Evolutionary conservation across 2,113 vertebrate species (phyloP).

Genomic region (Tamias sibiricus): DNA sequence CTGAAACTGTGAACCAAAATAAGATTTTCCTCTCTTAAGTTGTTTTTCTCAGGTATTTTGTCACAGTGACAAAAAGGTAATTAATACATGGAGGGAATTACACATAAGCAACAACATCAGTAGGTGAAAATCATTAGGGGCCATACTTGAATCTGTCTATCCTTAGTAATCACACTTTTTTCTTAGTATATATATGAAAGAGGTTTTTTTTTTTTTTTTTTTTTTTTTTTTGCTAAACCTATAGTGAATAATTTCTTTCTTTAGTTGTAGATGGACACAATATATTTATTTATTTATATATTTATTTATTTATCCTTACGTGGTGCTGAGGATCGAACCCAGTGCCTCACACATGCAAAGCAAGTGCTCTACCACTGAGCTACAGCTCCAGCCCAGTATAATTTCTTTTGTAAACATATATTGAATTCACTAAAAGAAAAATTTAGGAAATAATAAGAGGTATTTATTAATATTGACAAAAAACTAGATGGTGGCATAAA

Average conservation of each 20-base stretch:
- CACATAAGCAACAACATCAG: not conserved
- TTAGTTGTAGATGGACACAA: too few relatives aligned
- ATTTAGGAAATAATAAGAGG: not conserved
- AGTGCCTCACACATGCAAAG: too few relatives aligned
- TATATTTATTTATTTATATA: too few relatives aligned
- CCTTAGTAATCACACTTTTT: not conserved
- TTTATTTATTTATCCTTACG: too few relatives aligned
- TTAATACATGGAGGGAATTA: not conserved
- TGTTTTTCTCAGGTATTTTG: not conserved
- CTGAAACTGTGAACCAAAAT: not conserved
- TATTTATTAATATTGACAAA: not conserved
- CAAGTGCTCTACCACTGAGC: too few relatives aligned
- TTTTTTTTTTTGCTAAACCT: not conserved
- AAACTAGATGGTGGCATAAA: not conserved
- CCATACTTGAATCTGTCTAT: not conserved
- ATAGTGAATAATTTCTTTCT: slow-evolving; percentile 22
- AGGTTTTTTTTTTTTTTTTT: not conserved
- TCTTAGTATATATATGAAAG: slow-evolving; percentile 3
- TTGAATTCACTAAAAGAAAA: not conserved
- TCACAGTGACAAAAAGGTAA: not conserved
- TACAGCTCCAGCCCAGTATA: too few relatives aligned
- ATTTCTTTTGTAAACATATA: slow-evolving; percentile 27
- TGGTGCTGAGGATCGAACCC: too few relatives aligned
- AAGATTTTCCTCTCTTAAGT: not conserved
- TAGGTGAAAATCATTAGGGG: not conserved